A percentile compares a stretch with the other conserved stretches of the same genome.
Evolutionary conservation across 2,888 invertebrate species (phyloP).

Genomic region (Nasonia oneida): DNA sequence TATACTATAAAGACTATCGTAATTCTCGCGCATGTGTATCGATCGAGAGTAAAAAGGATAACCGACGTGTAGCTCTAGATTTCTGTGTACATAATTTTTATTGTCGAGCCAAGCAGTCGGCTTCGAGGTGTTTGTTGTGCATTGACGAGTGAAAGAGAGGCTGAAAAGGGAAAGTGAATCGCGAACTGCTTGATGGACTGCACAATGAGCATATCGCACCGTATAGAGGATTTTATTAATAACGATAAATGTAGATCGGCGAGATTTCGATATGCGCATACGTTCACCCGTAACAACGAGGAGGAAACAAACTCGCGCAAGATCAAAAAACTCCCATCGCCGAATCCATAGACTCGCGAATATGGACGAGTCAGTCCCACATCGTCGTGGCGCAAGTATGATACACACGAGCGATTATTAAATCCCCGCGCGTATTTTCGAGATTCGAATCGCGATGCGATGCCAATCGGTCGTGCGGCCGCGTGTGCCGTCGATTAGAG

Average conservation of each 20-base stretch:
- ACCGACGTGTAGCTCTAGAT: neutral
- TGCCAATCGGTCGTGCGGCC: neutral
- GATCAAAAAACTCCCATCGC: constrained; percentile 7
- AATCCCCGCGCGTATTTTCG: neutral
- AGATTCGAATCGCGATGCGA: neutral
- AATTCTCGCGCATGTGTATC: neutral
- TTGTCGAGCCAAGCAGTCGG: constrained; percentile 9
- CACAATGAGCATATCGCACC: neutral
- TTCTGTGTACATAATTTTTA: constrained; percentile 25
- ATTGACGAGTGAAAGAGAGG: constrained; percentile 12
- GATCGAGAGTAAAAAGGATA: constrained; percentile 16
- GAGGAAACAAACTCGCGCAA: neutral
- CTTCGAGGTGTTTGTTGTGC: neutral
- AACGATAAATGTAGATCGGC: neutral
- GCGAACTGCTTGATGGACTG: neutral
- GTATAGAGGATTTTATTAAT: neutral
- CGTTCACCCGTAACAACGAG: neutral
- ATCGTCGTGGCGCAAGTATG: neutral
- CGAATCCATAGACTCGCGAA: neutral
- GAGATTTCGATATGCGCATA: neutral
- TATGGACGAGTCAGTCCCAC: constrained; percentile 30
- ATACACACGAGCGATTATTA: neutral
- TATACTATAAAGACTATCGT: neutral
- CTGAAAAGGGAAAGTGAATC: neutral
- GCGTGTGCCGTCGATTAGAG: neutral